Evolutionary conservation across 2,797 vertebrate species (phyloP), one percentile per base, ranked within the genome.

Genomic region (Petrocephalus sullivani): DNA sequence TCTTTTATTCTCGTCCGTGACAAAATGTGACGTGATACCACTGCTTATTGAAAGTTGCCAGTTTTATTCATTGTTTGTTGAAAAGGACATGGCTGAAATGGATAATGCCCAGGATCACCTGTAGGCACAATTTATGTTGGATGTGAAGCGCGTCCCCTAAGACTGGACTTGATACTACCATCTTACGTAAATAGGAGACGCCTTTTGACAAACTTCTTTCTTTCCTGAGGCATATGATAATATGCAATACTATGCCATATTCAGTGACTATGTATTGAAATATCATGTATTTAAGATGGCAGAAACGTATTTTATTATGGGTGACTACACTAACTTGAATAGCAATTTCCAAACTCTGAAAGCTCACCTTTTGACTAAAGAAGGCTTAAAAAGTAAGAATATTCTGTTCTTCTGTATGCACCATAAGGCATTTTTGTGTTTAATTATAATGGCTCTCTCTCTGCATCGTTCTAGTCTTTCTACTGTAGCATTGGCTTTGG

Each of bases 401-500:
- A 54, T 54, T 53, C 51, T 84, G 21, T 82, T 10, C n/a, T 67
- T 28, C 88, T 85, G 41, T 8, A 5, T 41, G 33, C 53, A 86
- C 64, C 60, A 49, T 67, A 86, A 88, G 57, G 23, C n/a, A n/a
- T 58, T 33, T 67, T 49, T 41, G 16, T 12, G 12, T 71, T 75
- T 71, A 2, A 14, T 88, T 23, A 87, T 67, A 37, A 33, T 57
- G 51, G 46, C 83, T 87, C 88, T 92, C 82, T 71, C n/a, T 87
- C 37, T 85, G 57, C 21, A 19, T 61, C 58, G 9, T 88, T 21
- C 41, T 53, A 46, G 2, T 61, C 46, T 78, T 21, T 57, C 14
- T 82, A 57, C 88, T 85, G 71, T 90, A 91, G 28, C 16, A 8
- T 58, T 81, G 37, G 19, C 81, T 78, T 87, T 88, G 88, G 57